A percentile compares a stretch with the other conserved stretches of the same genome.
These are phyloP conservation scores for Ibycter americanus DNA, from an alignment of 2,797 vertebrate species.

Conservation along the genomic window DNA sequence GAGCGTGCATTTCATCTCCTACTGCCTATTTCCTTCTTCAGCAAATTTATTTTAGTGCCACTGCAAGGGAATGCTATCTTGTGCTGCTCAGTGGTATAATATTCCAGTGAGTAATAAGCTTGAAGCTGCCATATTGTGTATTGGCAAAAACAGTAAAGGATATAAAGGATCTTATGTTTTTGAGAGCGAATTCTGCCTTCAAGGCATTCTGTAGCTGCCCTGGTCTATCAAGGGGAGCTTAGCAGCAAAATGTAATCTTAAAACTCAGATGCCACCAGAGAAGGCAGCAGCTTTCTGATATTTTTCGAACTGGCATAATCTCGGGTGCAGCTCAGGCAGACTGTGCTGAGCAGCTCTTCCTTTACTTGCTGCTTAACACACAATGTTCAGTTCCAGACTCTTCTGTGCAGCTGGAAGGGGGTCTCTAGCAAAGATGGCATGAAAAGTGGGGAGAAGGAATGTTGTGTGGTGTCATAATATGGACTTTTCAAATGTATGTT, in stretches of 20 bases:
- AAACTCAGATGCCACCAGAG: not conserved
- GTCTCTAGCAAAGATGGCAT: not conserved
- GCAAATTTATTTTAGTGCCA: not conserved
- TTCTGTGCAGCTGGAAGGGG: not conserved
- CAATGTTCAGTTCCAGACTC: rapidly evolving
- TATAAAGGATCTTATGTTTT: not conserved
- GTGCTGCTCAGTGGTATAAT: not conserved
- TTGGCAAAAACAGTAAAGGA: not conserved
- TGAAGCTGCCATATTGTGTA: not conserved
- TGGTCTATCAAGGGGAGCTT: not conserved
- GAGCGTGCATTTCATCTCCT: constrained; percentile 21
- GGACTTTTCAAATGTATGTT: rapidly evolving
- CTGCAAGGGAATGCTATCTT: not conserved
- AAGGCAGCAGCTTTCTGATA: not conserved
- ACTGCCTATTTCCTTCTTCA: constrained; percentile 10
- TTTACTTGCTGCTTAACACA: not conserved
- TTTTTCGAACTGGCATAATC: not conserved
- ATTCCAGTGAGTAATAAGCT: not conserved
- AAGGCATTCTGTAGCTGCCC: not conserved
- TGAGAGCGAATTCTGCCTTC: not conserved
- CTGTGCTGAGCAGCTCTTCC: not conserved
- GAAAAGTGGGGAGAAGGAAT: rapidly evolving
- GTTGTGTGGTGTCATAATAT: not conserved
- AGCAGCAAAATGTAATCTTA: not conserved
- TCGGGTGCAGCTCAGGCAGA: not conserved